These are phyloP conservation scores for Ascaphus truei DNA, from an alignment of 2,113 vertebrate species.

Conservation along the genomic window DNA sequence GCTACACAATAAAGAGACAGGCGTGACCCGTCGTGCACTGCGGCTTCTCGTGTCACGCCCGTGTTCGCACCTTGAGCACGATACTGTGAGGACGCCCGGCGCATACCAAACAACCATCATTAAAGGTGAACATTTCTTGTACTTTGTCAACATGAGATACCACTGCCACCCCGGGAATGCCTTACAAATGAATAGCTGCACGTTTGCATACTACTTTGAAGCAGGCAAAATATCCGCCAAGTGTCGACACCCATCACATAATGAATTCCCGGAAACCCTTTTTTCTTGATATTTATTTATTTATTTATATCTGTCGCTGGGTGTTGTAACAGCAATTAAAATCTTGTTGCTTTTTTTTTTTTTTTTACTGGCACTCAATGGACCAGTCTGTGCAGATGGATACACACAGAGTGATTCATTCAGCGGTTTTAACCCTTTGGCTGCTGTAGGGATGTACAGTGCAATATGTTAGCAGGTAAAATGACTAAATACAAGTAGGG, in stretches of 20 bases:
- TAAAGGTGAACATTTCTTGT: slow-evolving; percentile 11
- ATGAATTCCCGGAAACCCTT: neutral
- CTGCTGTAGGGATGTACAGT: neutral
- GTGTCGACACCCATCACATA: slow-evolving; percentile 8
- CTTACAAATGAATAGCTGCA: slow-evolving; percentile 9
- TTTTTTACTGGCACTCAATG: neutral
- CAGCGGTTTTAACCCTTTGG: neutral
- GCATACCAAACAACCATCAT: slow-evolving; percentile 3
- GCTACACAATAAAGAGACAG: too few relatives aligned
- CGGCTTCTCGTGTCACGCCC: too few relatives aligned
- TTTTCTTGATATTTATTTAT: neutral
- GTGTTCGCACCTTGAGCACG: too few relatives aligned
- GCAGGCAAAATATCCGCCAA: slow-evolving; percentile 18
- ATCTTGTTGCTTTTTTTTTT: slow-evolving; percentile 1
- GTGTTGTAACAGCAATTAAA: slow-evolving; percentile 23
- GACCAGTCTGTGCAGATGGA: neutral
- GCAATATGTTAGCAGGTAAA: too few relatives aligned
- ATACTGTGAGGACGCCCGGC: neutral
- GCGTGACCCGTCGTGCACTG: too few relatives aligned
- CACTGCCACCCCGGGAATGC: neutral
- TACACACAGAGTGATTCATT: neutral
- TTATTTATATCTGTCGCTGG: slow-evolving; percentile 3
- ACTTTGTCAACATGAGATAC: slow-evolving; percentile 20
- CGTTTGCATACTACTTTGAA: slow-evolving; percentile 24
- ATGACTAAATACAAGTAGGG: too few relatives aligned